Evolutionary conservation across 2,888 invertebrate species (phyloP), one percentile per base, ranked within the genome.

Genomic region (Drosophila aldrichi): DNA sequence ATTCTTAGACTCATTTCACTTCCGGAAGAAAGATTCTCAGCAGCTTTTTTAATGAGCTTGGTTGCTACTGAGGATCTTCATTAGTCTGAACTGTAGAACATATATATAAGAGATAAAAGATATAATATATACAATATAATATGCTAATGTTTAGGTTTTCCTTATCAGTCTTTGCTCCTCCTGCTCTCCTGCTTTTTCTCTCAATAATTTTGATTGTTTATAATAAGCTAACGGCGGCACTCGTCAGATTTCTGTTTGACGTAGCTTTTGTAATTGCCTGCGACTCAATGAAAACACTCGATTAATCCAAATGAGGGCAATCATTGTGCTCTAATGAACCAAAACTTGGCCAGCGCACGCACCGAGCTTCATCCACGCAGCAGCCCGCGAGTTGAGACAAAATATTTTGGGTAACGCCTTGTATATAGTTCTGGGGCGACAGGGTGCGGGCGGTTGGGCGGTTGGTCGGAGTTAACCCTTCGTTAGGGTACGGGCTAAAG

Each of bases 301-400:
- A 85, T 85, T 89, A 85, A 81, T 70, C 73, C 84, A 86, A 85
- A 89, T 85, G 85, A 89, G 85, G 89, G 74, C 84, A 85, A 85
- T 85, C 88, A 85, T 84, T 69, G 84, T 67, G 84, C 89, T 89
- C 88, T 89, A 85, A 89, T 85, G 89, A 89, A 87, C 89, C 89
- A 89, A 84, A 87, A 84, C 79, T 84, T 62, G 79, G 66, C 64
- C 54, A 69, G 62, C 84, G 70, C 84, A 89, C 88, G 82, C 81
- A 64, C 75, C 70, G 62, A 66, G 70, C 44, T 32, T 36, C 63
- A 34, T 10, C 46, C 61, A 20, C 51, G 18, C 62, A 59, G 56
- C 70, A 40, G 40, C 40, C 67, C 66, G 69, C 63, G 79, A 70
- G 51, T 49, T 40, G 52, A 41, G 69, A 61, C 82, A 72, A 75